These are phyloP conservation scores for Ataeniobius toweri DNA, from an alignment of 2,797 vertebrate genomes.

Conservation along the genomic window DNA sequence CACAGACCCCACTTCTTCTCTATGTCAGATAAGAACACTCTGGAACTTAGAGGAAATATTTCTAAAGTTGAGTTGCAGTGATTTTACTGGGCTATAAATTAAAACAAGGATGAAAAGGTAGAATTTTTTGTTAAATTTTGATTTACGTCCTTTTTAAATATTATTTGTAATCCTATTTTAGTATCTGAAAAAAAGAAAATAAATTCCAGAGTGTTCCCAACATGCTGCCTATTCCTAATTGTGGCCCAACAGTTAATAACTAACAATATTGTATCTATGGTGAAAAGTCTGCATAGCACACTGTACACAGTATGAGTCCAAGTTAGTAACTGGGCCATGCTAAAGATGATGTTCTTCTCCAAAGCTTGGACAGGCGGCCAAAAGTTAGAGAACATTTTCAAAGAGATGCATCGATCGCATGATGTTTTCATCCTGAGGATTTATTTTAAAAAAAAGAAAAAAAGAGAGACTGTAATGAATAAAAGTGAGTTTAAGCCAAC, in stretches of 20 bases:
- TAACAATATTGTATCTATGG: slow-evolving; percentile 55
- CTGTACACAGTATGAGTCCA: slow-evolving; percentile 78
- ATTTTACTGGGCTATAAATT: slow-evolving; percentile 58
- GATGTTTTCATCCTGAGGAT: slow-evolving; percentile 96
- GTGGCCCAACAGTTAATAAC: slow-evolving; percentile 45
- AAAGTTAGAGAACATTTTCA: slow-evolving; percentile 97
- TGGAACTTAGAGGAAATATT: slow-evolving; percentile 48
- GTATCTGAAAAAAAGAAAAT: slow-evolving; percentile 13
- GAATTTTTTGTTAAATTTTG: background rate
- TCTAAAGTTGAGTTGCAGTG: slow-evolving; percentile 63
- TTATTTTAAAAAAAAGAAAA: background rate
- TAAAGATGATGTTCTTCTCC: slow-evolving; percentile 54
- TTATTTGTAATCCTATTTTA: background rate
- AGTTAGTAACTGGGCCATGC: slow-evolving; percentile 70
- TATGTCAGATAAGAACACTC: slow-evolving; percentile 53
- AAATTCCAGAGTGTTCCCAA: slow-evolving; percentile 66
- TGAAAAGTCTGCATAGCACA: slow-evolving; percentile 74
- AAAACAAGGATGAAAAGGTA: slow-evolving; percentile 14
- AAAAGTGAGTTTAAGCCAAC: slow-evolving; percentile 1
- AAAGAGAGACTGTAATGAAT: slow-evolving; percentile 17
- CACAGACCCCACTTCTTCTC: slow-evolving; percentile 36
- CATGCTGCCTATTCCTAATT: slow-evolving; percentile 40
- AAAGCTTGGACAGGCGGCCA: slow-evolving; percentile 45
- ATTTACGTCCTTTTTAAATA: background rate
- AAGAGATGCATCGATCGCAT: slow-evolving; percentile 99